Base-by-base conservation (phyloP, 2,888 invertebrate genomes). In the Oscheius onirici region DNA sequence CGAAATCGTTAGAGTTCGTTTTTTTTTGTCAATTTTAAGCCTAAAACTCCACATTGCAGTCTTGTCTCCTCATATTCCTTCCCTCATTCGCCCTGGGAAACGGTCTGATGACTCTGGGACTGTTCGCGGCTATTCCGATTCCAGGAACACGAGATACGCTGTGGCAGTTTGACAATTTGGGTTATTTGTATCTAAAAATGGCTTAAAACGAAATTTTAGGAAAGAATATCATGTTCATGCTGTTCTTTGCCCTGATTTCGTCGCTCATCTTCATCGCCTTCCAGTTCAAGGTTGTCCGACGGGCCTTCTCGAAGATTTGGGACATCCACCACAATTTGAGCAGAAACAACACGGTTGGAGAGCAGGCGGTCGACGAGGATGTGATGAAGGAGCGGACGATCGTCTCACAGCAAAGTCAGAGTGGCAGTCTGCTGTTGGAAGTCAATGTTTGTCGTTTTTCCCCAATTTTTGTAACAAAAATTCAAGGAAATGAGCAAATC, bases 211-310 rank as follows among this genome's bases (percentile, higher is more conserved):
- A 43, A 15, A 28, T 60, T 73, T 72, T 46, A 54, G 75, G 79
- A 28, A 74, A 76, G 44, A 78, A 79, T 51, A 70, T 81, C 8
- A 57, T 57, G 10, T 74, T 75, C 68, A 83, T 84, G 81, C 52
- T 67, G 13, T 52, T 70, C 11, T 83, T 83, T 40, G 84, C 83
- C 15, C 41, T 71, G 20, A 24, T 77, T 57, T 79, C 81, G 41
- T 82, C 79, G 57, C 28, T 67, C 22, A 54, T 78, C 2, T 78
- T 84, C 52, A 60, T 78, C n/a, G n/a, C 78, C 44, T 71, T 83
- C 11, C 79, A 84, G 49, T 81, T 82, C 44, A 75, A 77, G 49
- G 57, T 26, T 41, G 72, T 81, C 8, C 63, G 67, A 1, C 3
- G 44, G 8, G 51, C 46, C 15, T 63, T 68, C 46, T 26, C 15